These are phyloP conservation scores for Moxostoma hubbsi DNA, from an alignment of 2,797 vertebrate species.

Conservation along the genomic window DNA sequence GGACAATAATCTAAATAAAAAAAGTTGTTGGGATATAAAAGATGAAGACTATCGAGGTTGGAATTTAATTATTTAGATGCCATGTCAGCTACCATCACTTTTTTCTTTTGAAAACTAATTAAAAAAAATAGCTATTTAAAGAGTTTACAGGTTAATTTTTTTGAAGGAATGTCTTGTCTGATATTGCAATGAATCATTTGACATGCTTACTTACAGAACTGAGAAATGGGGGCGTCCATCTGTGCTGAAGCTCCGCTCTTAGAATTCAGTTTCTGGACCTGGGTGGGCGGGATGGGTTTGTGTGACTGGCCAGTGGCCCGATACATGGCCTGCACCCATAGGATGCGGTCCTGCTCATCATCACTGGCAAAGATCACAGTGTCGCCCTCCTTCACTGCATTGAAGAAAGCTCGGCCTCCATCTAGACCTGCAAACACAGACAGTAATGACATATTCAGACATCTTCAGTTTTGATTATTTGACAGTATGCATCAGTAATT, in stretches of 20 bases:
- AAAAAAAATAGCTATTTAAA: neutral
- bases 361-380: slow-evolving; percentile 99
- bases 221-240: slow-evolving; percentile 98
- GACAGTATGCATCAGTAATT: no score
- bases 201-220: slow-evolving; percentile 97
- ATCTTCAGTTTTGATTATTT: neutral
- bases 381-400: slow-evolving; percentile 98
- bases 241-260: slow-evolving; percentile 97
- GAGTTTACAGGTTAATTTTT: neutral
- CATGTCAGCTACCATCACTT: neutral
- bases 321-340: slow-evolving; percentile 99
- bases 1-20: neutral
- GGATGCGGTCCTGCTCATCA: slow-evolving; percentile 97
- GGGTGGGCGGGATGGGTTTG: slow-evolving; percentile 98
- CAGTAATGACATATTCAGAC: neutral
- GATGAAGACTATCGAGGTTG: neutral
- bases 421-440: slow-evolving; percentile 86
- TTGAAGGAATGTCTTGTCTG: slow-evolving; percentile 21
- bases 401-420: slow-evolving; percentile 97
- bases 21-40: neutral
- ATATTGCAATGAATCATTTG: slow-evolving; percentile 50
- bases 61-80: neutral
- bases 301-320: slow-evolving; percentile 98
- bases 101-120: neutral
- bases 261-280: slow-evolving; percentile 99